These are phyloP conservation scores for Ahaetulla prasina DNA, from an alignment of 2,113 vertebrate species.

Conservation along the genomic window DNA sequence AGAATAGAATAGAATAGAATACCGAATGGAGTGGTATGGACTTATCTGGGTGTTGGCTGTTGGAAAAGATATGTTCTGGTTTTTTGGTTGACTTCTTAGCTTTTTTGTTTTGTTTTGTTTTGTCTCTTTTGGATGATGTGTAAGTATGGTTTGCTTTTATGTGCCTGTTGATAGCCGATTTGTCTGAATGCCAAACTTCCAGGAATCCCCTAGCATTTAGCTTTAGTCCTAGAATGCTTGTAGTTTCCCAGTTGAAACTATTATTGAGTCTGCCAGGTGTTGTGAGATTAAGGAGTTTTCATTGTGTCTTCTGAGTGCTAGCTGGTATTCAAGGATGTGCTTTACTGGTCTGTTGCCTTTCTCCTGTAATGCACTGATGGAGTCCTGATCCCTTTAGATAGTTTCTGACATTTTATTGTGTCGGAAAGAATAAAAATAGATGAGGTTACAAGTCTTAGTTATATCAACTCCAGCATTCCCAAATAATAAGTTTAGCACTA, in stretches of 20 bases:
- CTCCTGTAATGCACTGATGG: neutral
- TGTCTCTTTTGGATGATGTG: neutral
- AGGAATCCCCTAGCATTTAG: neutral
- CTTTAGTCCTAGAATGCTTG: neutral
- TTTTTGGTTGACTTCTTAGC: too few relatives aligned
- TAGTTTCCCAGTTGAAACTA: too few relatives aligned
- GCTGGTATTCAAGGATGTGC: neutral
- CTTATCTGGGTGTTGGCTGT: too few relatives aligned
- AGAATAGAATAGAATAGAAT: too few relatives aligned
- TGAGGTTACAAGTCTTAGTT: neutral
- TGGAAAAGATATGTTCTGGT: too few relatives aligned
- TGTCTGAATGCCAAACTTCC: neutral
- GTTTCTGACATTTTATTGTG: neutral
- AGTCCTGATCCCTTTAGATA: neutral
- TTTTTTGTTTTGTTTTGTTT: too few relatives aligned
- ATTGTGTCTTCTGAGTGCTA: neutral
- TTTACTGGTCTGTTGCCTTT: too few relatives aligned
- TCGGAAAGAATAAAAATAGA: neutral
- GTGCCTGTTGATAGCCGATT: neutral
- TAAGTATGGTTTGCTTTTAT: neutral
- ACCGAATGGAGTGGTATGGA: too few relatives aligned
- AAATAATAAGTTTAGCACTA: neutral
- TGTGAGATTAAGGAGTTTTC: neutral
- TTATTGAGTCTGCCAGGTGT: too few relatives aligned
- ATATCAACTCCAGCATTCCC: neutral